phyloP scores from a whole-genome alignment of 2,797 vertebrate species.

The Sebastolobus altivelis region DNA sequence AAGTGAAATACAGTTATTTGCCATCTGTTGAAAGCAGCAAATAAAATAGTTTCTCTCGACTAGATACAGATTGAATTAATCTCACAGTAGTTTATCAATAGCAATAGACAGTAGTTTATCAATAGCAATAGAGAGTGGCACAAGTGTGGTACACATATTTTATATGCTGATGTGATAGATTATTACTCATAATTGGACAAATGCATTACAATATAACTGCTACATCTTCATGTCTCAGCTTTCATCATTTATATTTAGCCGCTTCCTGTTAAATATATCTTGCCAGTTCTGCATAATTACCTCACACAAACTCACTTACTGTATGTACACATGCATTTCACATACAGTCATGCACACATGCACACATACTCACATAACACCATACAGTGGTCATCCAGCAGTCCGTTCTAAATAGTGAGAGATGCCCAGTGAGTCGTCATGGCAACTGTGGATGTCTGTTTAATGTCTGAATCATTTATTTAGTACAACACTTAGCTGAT shows the following conservation, averaged over 20 bases:
- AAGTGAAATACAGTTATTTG: neutral
- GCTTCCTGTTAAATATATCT: neutral
- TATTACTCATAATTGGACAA: neutral
- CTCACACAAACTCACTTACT: conserved; percentile 8
- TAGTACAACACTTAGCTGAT: conserved; percentile 53
- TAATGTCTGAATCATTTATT: conserved; percentile 67
- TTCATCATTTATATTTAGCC: conserved; percentile 3
- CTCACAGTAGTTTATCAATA: neutral
- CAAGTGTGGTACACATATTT: neutral
- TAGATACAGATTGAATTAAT: neutral
- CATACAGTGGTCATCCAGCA: conserved; percentile 48
- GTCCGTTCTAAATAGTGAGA: conserved; percentile 28
- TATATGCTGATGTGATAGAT: neutral
- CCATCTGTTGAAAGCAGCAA: neutral
- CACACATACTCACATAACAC: neutral
- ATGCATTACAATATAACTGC: neutral
- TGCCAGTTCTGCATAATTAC: conserved; percentile 17
- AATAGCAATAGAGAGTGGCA: neutral
- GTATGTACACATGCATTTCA: neutral
- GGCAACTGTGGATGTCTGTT: conserved; percentile 67
- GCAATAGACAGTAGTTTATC: neutral
- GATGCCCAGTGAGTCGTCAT: conserved; percentile 65
- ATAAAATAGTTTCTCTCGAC: neutral
- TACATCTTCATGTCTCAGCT: neutral
- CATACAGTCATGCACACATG: neutral